These are phyloP conservation scores for Euplexia lucipara DNA, from an alignment of 2,888 invertebrate species.

Conservation along the genomic window DNA sequence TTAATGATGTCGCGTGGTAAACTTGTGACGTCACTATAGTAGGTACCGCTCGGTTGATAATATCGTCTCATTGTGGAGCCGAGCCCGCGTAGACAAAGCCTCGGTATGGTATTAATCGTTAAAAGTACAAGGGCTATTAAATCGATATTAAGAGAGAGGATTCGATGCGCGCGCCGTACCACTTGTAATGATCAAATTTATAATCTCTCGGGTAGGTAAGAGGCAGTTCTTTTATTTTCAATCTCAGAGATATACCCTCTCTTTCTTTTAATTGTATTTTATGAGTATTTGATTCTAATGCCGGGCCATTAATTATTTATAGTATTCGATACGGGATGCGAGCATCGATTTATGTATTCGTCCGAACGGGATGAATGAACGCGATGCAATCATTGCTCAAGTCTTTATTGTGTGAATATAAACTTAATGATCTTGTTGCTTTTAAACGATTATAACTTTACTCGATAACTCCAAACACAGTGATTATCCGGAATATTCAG, in stretches of 20 bases:
- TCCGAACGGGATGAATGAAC: slow-evolving; percentile 80
- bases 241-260: slow-evolving; percentile 85
- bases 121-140: slow-evolving; percentile 84
- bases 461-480: slow-evolving; percentile 48
- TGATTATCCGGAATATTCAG: slow-evolving; percentile 50
- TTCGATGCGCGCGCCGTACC: slow-evolving; percentile 86
- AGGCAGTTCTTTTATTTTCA: slow-evolving; percentile 87
- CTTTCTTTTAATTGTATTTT: slow-evolving; percentile 91
- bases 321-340: slow-evolving; percentile 89
- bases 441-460: slow-evolving; percentile 62
- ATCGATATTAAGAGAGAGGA: slow-evolving; percentile 87
- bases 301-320: slow-evolving; percentile 90
- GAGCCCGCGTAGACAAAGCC: slow-evolving; percentile 77
- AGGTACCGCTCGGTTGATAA: slow-evolving; percentile 68
- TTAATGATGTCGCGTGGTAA: slow-evolving; percentile 63
- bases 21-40: slow-evolving; percentile 38
- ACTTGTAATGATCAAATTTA: slow-evolving; percentile 90
- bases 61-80: slow-evolving; percentile 69
- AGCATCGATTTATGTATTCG: slow-evolving; percentile 87
- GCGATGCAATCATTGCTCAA: slow-evolving; percentile 76
- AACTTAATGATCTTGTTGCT: slow-evolving; percentile 68
- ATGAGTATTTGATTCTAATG: slow-evolving; percentile 91
- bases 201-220: slow-evolving; percentile 89
- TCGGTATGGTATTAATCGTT: slow-evolving; percentile 82
- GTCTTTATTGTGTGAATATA: slow-evolving; percentile 76